Conservation (phyloP, 2,797 vertebrate genomes). For the Xenops minutus region DNA sequence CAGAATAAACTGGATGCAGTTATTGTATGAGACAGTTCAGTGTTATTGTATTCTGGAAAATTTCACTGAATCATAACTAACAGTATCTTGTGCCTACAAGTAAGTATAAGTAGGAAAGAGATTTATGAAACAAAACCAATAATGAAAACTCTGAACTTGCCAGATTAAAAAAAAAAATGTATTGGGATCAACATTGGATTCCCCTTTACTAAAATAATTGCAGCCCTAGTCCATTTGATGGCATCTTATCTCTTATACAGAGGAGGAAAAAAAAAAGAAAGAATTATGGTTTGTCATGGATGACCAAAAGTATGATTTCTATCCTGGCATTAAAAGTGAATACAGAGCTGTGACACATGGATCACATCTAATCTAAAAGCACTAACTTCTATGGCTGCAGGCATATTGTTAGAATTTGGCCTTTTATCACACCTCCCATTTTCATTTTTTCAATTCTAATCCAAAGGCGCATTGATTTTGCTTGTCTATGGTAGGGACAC, state of each 20-base stretch:
- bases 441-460: conserved; percentile 35
- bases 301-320: conserved; percentile 17
- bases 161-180: conserved; percentile 18
- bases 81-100: neutral
- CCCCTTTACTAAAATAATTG: conserved; percentile 38
- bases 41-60: neutral
- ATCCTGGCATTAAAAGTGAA: neutral
- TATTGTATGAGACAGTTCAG: conserved; percentile 23
- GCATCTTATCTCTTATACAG: neutral
- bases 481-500: neutral
- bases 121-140: conserved; percentile 5
- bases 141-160: conserved; percentile 4
- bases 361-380: conserved; percentile 42
- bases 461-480: conserved; percentile 45
- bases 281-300: neutral
- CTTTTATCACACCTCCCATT: neutral
- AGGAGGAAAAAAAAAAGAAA: neutral
- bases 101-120: neutral
- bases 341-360: neutral
- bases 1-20: conserved; percentile 43
- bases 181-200: neutral
- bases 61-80: conserved; percentile 21
- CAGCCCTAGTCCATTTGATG: neutral
- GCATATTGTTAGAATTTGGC: neutral
- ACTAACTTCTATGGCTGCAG: conserved; percentile 3